Evolutionary conservation across 1,140 invertebrate species (phyloP).

Genomic region (Trypoxylus dichotomus): DNA sequence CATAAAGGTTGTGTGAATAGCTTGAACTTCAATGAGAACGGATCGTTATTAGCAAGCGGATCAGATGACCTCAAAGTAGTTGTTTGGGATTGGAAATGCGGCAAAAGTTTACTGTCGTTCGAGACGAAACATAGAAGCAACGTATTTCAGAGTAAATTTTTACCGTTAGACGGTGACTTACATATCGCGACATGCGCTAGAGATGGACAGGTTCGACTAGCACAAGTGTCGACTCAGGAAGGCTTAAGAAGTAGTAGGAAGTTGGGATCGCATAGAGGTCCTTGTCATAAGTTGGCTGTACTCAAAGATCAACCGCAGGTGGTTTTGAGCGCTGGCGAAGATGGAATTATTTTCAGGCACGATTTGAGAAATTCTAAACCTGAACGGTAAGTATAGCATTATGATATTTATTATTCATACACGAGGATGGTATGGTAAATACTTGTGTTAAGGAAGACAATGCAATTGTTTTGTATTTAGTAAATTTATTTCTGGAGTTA

Average conservation of each 20-base stretch:
- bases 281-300: slow-evolving; percentile 79
- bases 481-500: too few species aligned
- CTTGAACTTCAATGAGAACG: slow-evolving; percentile 82
- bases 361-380: slow-evolving; percentile 75
- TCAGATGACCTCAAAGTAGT: slow-evolving; percentile 86
- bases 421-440: too few species aligned
- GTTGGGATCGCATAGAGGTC: slow-evolving; percentile 70
- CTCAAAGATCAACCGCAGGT: slow-evolving; percentile 74
- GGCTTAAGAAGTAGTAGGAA: slow-evolving; percentile 60
- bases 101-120: slow-evolving; percentile 65
- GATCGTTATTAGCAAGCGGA: slow-evolving; percentile 77
- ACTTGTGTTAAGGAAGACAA: too few species aligned
- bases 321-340: slow-evolving; percentile 86
- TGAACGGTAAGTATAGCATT: slow-evolving; percentile 58
- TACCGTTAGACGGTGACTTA: slow-evolving; percentile 68
- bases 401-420: neutral
- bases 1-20: slow-evolving; percentile 92
- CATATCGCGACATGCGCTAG: slow-evolving; percentile 85
- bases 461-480: too few species aligned
- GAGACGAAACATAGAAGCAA: slow-evolving; percentile 83
- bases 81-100: slow-evolving; percentile 88
- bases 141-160: slow-evolving; percentile 83
- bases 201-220: slow-evolving; percentile 76
- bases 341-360: slow-evolving; percentile 77
- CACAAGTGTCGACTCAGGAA: slow-evolving; percentile 54